Evolutionary conservation across 2,113 vertebrate species (phyloP).

Genomic region (Barbus barbus): DNA sequence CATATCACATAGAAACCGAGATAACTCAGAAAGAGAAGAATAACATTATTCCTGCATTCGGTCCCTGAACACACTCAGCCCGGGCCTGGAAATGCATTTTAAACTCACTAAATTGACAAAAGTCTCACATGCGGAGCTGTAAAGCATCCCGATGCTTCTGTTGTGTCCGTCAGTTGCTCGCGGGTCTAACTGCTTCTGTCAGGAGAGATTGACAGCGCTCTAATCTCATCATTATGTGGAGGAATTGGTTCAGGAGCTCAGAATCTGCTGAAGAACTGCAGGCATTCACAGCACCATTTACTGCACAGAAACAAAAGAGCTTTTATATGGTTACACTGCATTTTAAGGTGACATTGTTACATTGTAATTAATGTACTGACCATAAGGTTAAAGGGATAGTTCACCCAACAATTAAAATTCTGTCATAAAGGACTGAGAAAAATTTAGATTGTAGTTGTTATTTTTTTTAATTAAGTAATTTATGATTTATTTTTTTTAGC

Average conservation of each 20-base stretch:
- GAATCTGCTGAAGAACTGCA: conserved; percentile 24
- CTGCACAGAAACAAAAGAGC: background rate
- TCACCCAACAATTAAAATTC: too few species aligned
- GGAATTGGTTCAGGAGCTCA: conserved; percentile 55
- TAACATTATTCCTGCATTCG: background rate
- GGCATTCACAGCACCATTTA: background rate
- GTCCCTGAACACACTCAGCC: background rate
- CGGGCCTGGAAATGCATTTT: background rate
- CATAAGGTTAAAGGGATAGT: background rate
- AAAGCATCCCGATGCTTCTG: conserved; percentile 25
- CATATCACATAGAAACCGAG: background rate
- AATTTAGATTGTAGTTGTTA: too few species aligned
- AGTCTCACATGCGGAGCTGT: background rate
- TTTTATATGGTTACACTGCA: background rate
- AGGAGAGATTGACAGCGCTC: conserved; percentile 62
- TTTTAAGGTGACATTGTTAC: background rate
- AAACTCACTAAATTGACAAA: conserved; percentile 5
- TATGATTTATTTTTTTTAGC: too few species aligned
- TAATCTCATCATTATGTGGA: conserved; percentile 64
- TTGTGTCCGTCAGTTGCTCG: conserved; percentile 60
- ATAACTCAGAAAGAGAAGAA: conserved; percentile 4
- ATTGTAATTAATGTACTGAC: background rate
- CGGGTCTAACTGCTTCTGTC: conserved; percentile 56
- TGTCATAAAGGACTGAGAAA: too few species aligned
- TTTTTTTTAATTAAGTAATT: too few species aligned